Evolutionary conservation across 2,888 invertebrate species (phyloP), one percentile per base, ranked within the genome.

Genomic region (Polia nebulosa): DNA sequence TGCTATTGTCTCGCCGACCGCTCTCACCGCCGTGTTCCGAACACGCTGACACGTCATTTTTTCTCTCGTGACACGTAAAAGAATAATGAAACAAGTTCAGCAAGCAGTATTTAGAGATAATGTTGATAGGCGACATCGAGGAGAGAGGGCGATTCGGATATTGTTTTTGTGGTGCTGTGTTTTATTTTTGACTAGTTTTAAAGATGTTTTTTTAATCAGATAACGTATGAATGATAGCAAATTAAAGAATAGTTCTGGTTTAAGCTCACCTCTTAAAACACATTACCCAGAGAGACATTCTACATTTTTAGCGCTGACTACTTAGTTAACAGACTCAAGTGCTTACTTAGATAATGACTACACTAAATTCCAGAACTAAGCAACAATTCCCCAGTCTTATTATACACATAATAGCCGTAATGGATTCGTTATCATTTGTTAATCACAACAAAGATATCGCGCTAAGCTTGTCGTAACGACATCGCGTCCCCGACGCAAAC

Each of bases 391-490:
- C 52, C 17, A 29, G 32, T 51, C 72, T 68, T 73, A 67, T 80
- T 80, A 72, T 67, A 69, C 63, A 72, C 57, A 82, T 76, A 81
- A 81, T 68, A 68, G 71, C 53, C 36, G 11, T 58, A 83, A 78
- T 79, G 72, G 75, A 77, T 81, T 81, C 74, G 81, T 84, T 88
- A 89, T 85, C 84, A 83, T 82, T 85, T 81, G 85, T 86, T 87
- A 86, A 90, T 87, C 86, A 87, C 85, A 83, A 83, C 82, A 84
- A 86, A 85, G 84, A 84, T 87, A 87, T 87, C 85, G 75, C 84
- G 82, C 84, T 89, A 87, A 86, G 85, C 83, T 76, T 80, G 71
- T 77, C 74, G 82, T 85, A 87, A 85, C 85, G 85, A 82, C 76
- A 78, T 80, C 82, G 81, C 83, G 73, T 85, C 79, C 77, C 76